Base-by-base conservation (phyloP, 1,140 invertebrate genomes). In the Brachionus calyciflorus region DNA sequence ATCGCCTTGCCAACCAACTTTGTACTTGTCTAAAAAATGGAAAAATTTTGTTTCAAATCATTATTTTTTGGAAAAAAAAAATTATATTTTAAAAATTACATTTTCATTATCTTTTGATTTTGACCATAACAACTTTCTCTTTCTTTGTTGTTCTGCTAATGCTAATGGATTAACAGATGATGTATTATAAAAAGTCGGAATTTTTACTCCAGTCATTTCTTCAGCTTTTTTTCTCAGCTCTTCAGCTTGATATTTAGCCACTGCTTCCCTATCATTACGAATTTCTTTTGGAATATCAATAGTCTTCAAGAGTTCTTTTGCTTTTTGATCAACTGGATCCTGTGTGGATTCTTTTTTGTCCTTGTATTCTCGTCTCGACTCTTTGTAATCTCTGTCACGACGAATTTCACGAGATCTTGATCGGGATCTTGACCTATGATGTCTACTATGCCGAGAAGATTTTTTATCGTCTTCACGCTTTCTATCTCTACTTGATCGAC, bases 71-170 rank as follows among this genome's bases (percentile, higher is more conserved):
- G 1, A 24, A 55, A 37, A 37, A 63, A 14, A n/a, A 41, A 28
- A 17, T 24, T 55, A n/a, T n/a, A n/a, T n/a, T n/a, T n/a, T n/a
- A 40, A 28, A 4, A 10, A 68, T 80, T 77, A 86, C 85, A 80
- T 92, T 80, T 63, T 78, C 79, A 77, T 81, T 79, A 51, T 84
- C 92, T 78, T 91, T 91, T 0, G 78, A 81, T 63, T 83, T 83
- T 9, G 83, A 81, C 92, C 93, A 96, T 5, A 96, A 84, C 17
- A 94, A 85, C 84, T 94, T 94, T 57, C 93, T 87, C 82, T 95
- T 94, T 80, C 94, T 91, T 53, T 92, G 90, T 84, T 92, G 89
- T 80, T 95, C 91, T 14, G 92, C 91, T 82, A 93, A 92, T 80
- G 92, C 92, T 49, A 90, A 88, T 53, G 91, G 89, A 79, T 91